A percentile compares a stretch with the other conserved stretches of the same genome.
Evolutionary conservation across 2,888 invertebrate genomes (phyloP).

Genomic region (Pharmacophagus antenor): DNA sequence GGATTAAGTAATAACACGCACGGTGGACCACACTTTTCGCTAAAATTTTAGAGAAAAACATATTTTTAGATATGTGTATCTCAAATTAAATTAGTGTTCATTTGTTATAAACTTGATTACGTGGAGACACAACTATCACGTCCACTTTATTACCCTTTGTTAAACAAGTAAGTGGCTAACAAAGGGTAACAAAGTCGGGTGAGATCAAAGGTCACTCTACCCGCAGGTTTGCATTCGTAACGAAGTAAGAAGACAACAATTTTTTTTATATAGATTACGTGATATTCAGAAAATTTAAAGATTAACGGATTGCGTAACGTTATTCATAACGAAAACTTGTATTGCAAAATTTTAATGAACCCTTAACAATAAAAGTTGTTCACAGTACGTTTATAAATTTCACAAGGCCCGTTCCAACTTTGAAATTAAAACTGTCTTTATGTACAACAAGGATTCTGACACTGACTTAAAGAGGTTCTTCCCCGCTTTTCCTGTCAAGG

Average conservation of each 20-base stretch:
- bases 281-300: too few species aligned
- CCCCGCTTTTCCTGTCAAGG: conserved; percentile 22
- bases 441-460: conserved; percentile 23
- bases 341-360: not conserved
- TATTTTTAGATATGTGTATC: too few species aligned
- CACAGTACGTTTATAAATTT: not conserved
- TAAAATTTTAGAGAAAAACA: not conserved
- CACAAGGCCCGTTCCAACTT: not conserved
- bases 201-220: not conserved
- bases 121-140: too few species aligned
- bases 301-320: too few species aligned
- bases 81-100: too few species aligned
- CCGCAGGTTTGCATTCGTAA: not conserved
- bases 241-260: not conserved
- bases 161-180: too few species aligned
- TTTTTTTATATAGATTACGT: not conserved
- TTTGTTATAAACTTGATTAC: not conserved
- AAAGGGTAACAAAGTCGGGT: not conserved
- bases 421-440: conserved; percentile 22
- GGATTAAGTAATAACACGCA: conserved; percentile 2
- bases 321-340: too few species aligned
- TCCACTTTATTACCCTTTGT: too few species aligned
- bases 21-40: not conserved
- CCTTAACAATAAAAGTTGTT: not conserved
- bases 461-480: conserved; percentile 21